Evolutionary conservation across 2,113 vertebrate species (phyloP), one percentile per base, ranked within the genome.

Genomic region (Penelope pileata): DNA sequence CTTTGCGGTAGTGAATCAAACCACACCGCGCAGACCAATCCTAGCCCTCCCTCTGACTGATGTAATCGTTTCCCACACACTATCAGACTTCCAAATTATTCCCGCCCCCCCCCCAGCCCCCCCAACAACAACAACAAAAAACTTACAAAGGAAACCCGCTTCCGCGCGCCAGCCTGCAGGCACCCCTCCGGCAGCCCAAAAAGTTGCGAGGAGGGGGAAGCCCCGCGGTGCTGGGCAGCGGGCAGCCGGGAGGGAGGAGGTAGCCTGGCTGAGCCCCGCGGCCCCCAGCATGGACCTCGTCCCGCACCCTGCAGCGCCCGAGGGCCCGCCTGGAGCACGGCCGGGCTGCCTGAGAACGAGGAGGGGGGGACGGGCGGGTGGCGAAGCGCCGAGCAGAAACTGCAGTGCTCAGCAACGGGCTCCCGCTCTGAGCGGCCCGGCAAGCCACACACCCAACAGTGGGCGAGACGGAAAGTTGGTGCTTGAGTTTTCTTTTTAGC

Each of bases 1-100:
- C 97, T 97, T 97, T 97, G 86, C 98, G 97, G 97, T 97, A 96
- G 96, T 97, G 97, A 98, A 98, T 97, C 97, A 97, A 98, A 97
- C 94, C 97, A 96, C 76, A 96, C 95, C 9, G 92, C 96, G 96
- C 85, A 97, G 97, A 97, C 97, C 98, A 98, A 97, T 98, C 96
- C 82, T 93, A 95, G 91, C 96, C 97, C 91, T 95, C 94, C 90
- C 96, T 92, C 87, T 72, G 95, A 97, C 98, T 98, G 98, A 98
- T 97, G 98, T 98, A 98, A 98, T 97, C 90, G 78, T 97, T 97
- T 98, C 95, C 97, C 98, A 98, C 97, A 97, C 93, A 96, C 96
- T 96, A 96, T 94, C 96, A 96, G 95, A 96, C 96, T 95, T 96
- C 93, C 90, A 93, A 96, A 96, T 97, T 90, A 96, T 89, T 85